These are phyloP conservation scores for Euthynnus affinis DNA, from an alignment of 2,797 vertebrate genomes.

Conservation along the genomic window DNA sequence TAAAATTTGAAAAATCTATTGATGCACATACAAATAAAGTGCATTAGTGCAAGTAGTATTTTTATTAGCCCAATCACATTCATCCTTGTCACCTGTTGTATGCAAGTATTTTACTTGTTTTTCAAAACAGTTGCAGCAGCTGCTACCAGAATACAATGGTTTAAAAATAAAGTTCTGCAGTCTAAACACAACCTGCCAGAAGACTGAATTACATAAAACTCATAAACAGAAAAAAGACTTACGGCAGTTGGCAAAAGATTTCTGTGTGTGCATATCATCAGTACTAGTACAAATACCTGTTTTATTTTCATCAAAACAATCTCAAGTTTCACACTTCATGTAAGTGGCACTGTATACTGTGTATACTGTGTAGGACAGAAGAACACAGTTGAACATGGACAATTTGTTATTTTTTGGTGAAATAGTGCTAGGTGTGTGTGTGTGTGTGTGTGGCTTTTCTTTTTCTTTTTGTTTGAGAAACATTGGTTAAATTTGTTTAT, in stretches of 20 bases:
- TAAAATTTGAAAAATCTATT: not conserved
- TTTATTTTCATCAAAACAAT: constrained; percentile 60
- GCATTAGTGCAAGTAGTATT: constrained; percentile 14
- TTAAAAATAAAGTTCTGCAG: constrained; percentile 9
- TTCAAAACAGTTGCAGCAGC: not conserved
- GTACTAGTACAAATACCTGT: constrained; percentile 28
- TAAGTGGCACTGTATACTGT: constrained; percentile 29
- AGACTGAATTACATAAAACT: not conserved
- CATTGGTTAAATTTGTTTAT: constrained; percentile 1
- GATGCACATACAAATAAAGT: constrained; percentile 8
- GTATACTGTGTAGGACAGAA: not conserved
- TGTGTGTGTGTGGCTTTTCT: not conserved
- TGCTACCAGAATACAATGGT: not conserved
- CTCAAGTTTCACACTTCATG: constrained; percentile 38
- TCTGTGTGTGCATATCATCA: constrained; percentile 11
- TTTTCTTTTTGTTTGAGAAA: constrained; percentile 1
- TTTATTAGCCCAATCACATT: constrained; percentile 25
- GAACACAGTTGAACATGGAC: constrained; percentile 29
- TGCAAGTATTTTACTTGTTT: constrained; percentile 14
- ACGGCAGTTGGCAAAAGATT: constrained; percentile 11
- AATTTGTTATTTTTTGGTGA: not conserved
- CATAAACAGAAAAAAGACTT: not conserved
- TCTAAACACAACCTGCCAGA: constrained; percentile 3
- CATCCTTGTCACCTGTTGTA: not conserved
- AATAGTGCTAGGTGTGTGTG: not conserved